Evolutionary conservation across 2,888 invertebrate species (phyloP).

Genomic region (Coelogynopora nodosa): DNA sequence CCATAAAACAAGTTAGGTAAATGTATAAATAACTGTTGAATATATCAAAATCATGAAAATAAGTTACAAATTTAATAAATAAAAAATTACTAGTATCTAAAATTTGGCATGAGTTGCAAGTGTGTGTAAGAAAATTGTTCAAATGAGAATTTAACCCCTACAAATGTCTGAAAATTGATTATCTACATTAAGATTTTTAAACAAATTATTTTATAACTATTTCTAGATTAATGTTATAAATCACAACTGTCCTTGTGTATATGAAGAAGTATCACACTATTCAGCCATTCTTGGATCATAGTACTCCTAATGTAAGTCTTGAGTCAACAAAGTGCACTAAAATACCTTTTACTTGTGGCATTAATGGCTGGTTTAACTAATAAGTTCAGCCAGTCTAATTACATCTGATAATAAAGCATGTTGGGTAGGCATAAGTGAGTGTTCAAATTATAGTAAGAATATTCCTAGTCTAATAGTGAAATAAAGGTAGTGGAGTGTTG

Average conservation of each 20-base stretch:
- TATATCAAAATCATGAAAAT: neutral
- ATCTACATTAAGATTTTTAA: neutral
- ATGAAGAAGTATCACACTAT: neutral
- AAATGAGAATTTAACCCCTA: neutral
- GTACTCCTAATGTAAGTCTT: neutral
- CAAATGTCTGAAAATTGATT: neutral
- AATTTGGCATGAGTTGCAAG: neutral
- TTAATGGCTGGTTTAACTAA: neutral
- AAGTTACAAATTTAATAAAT: neutral
- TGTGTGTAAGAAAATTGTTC: neutral
- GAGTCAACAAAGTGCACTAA: neutral
- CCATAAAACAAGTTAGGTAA: neutral
- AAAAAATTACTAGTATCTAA: neutral
- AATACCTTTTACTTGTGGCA: neutral
- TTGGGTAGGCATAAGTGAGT: neutral
- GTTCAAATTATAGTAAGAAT: neutral
- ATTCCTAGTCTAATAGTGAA: no score
- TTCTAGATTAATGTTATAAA: neutral
- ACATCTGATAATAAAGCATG: neutral
- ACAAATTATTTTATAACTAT: neutral
- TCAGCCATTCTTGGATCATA: neutral
- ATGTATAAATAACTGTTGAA: neutral
- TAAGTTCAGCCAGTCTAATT: neutral
- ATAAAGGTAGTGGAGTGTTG: no score
- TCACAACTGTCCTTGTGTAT: neutral